A percentile compares a stretch with the other conserved stretches of the same genome.
Conservation (phyloP, 1,140 invertebrate species). For the Drosophila equinoxialis region DNA sequence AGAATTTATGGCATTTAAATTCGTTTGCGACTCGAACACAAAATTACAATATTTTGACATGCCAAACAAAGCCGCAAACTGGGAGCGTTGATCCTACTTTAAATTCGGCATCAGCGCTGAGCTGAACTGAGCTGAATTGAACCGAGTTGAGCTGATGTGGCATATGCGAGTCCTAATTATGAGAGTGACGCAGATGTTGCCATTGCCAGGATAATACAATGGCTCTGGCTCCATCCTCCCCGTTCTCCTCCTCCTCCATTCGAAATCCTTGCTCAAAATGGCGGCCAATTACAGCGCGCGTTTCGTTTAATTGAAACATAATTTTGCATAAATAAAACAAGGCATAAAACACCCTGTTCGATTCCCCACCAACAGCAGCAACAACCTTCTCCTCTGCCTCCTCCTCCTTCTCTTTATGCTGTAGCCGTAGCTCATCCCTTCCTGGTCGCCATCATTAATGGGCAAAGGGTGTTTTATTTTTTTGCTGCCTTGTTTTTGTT, state of each 20-base stretch:
- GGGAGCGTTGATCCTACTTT: conserved; percentile 71
- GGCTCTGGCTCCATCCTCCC: too few species aligned
- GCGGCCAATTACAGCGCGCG: conserved; percentile 70
- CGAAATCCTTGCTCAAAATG: conserved; percentile 47
- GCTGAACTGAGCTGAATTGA: conserved; percentile 38
- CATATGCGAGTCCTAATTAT: conserved; percentile 77
- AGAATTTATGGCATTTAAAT: conserved; percentile 69
- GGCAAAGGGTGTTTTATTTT: conserved; percentile 59
- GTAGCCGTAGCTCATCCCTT: neutral
- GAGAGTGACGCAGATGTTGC: conserved; percentile 68
- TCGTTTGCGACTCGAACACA: conserved; percentile 48
- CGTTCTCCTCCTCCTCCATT: neutral
- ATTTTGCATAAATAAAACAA: conserved; percentile 82
- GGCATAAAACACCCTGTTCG: conserved; percentile 79
- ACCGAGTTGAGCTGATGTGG: conserved; percentile 49
- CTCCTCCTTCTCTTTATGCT: too few species aligned
- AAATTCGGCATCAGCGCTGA: conserved; percentile 58
- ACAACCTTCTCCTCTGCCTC: too few species aligned
- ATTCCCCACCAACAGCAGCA: conserved; percentile 21
- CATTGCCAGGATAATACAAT: conserved; percentile 31
- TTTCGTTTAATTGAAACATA: conserved; percentile 82
- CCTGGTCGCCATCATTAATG: conserved; percentile 52
- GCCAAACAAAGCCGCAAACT: conserved; percentile 67
- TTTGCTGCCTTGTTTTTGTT: neutral
- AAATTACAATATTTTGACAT: conserved; percentile 79